Percentiles rank a stretch among this genome's conserved stretches.
These are phyloP conservation scores for Chaenocephalus aceratus DNA, from an alignment of 2,113 vertebrate species.

Conservation along the genomic window DNA sequence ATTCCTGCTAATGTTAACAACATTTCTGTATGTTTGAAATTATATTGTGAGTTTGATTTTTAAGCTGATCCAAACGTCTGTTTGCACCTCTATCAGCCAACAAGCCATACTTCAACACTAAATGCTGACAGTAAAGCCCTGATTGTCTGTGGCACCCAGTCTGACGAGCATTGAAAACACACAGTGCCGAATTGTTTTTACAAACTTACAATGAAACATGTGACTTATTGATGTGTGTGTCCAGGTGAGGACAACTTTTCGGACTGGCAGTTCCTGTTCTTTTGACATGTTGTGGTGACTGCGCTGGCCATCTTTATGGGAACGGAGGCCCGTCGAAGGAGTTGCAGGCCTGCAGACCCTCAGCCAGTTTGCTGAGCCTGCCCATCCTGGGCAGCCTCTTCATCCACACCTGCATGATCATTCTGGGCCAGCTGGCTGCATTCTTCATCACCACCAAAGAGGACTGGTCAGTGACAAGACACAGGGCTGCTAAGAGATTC, in stretches of 20 bases:
- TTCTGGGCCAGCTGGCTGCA: constrained; percentile 84
- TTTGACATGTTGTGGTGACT: constrained; percentile 91
- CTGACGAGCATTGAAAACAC: no score
- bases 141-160: no score
- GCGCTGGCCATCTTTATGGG: constrained; percentile 92
- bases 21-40: no score
- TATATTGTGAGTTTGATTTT: no score
- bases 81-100: no score
- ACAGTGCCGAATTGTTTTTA: no score
- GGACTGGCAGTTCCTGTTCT: constrained; percentile 92
- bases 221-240: constrained; percentile 9
- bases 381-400: constrained; percentile 88
- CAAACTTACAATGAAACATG: neutral
- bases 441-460: constrained; percentile 87
- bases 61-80: no score
- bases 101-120: no score
- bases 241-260: constrained; percentile 91
- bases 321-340: constrained; percentile 85
- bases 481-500: no score
- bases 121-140: no score
- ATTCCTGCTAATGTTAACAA: neutral
- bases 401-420: constrained; percentile 84
- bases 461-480: constrained; percentile 87
- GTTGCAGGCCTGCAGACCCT: constrained; percentile 85
- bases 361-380: constrained; percentile 86